Base-by-base conservation (phyloP, 2,888 invertebrate genomes). In the Neuroscelio doddi region DNA sequence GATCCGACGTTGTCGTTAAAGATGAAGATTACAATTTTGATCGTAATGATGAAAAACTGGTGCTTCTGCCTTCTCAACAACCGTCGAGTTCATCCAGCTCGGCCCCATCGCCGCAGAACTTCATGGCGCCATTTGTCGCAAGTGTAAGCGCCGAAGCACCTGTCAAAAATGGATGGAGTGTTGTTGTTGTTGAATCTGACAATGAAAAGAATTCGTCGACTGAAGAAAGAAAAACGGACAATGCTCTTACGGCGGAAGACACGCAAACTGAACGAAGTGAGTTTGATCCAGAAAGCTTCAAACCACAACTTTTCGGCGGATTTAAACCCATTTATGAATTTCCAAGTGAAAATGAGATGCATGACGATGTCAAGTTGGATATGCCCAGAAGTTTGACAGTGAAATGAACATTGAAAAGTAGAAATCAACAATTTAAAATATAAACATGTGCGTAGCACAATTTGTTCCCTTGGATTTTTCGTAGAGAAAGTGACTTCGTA, bases 81-180 rank as follows among this genome's bases (percentile, higher is more conserved):
- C 81, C 81, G 0, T 81, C 80, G 4, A 83, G 80, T 57, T 83
- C 81, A 0, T 78, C 81, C 1, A 82, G 80, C 8, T 84, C 86
- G 2, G 82, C 85, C 1, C 85, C 86, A 2, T 84, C 83, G 71
- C 87, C 86, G 2, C 84, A 86, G 63, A 89, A 89, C 64, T 91
- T 91, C 70, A 89, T 90, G 86, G 90, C 91, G 0, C 91, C 91
- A 0, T 91, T 91, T 72, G 89, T 90, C 39, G 91, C 91, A 0
- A 91, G 90, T 71, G 85, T 89, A 0, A 90, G 88, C 56, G 84
- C 90, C 1, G 89, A 88, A 61, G 86, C 87, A 0, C 86, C 87
- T 16, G 79, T 85, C 0, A 85, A 86, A 21, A 89, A 89, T 72
- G 90, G 90, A 9, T 91, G 91, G 91, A 88, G 88, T 38, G 88